These are phyloP conservation scores for Oxystoma pomonae DNA, from an alignment of 2,888 invertebrate genomes.

Conservation along the genomic window DNA sequence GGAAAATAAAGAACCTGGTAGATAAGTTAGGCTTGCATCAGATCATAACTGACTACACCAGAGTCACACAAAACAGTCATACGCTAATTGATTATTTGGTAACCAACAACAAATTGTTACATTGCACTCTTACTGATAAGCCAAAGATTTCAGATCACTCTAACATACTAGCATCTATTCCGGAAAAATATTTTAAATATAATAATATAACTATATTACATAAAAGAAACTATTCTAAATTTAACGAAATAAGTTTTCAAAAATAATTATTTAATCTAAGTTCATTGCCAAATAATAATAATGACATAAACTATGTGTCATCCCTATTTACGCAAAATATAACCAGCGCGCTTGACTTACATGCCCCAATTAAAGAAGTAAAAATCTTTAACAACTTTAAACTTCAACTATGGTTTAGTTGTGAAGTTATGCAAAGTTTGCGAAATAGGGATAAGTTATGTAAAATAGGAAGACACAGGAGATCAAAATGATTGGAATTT, in stretches of 20 bases:
- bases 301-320: background rate
- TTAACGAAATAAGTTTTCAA: background rate
- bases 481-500: background rate
- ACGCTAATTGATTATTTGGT: background rate
- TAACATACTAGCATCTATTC: too few relatives aligned
- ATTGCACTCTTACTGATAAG: background rate
- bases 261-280: background rate
- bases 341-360: background rate
- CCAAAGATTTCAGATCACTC: background rate
- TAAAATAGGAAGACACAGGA: background rate
- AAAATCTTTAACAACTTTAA: background rate
- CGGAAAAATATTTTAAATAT: too few relatives aligned
- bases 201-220: too few relatives aligned
- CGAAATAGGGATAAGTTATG: background rate
- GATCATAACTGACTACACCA: background rate
- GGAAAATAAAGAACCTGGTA: background rate
- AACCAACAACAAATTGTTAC: background rate
- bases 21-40: background rate
- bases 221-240: background rate
- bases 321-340: background rate
- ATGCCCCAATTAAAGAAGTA: too few relatives aligned
- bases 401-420: background rate
- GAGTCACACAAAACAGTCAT: background rate
- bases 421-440: background rate
- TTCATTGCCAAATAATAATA: background rate